These are phyloP conservation scores for Loris lydekkerianus DNA, from an alignment of 2,797 vertebrate species.

Conservation along the genomic window DNA sequence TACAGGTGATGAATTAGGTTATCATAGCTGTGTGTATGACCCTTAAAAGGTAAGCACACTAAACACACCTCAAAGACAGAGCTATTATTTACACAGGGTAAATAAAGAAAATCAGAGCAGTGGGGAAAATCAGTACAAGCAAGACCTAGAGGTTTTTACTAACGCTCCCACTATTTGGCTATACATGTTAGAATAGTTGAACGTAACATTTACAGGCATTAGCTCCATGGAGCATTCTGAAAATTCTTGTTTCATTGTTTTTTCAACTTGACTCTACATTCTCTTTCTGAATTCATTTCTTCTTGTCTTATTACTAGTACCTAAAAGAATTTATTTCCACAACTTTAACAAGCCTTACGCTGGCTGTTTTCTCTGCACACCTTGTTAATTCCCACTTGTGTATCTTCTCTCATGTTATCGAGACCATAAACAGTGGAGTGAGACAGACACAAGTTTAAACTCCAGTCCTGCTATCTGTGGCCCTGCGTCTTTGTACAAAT, in stretches of 20 bases:
- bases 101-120: not conserved
- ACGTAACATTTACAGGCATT: not conserved
- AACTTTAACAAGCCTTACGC: not conserved
- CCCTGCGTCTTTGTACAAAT: not conserved
- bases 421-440: not conserved
- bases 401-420: not conserved
- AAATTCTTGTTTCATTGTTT: constrained; percentile 11
- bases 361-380: not conserved
- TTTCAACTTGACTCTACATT: constrained; percentile 43
- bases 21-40: constrained; percentile 25
- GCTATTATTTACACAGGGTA: too few species aligned
- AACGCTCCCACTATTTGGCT: not conserved
- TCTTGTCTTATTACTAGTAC: not conserved
- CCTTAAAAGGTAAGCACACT: constrained; percentile 56
- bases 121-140: not conserved
- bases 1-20: constrained; percentile 54
- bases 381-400: not conserved
- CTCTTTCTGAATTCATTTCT: constrained; percentile 34
- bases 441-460: not conserved
- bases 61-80: constrained; percentile 11
- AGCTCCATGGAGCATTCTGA: not conserved
- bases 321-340: not conserved
- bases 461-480: not conserved
- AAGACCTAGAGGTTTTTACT: not conserved
- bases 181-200: constrained; percentile 2